These are phyloP conservation scores for Neotoxoptera formosana DNA, from an alignment of 1,140 invertebrate genomes.

Conservation along the genomic window DNA sequence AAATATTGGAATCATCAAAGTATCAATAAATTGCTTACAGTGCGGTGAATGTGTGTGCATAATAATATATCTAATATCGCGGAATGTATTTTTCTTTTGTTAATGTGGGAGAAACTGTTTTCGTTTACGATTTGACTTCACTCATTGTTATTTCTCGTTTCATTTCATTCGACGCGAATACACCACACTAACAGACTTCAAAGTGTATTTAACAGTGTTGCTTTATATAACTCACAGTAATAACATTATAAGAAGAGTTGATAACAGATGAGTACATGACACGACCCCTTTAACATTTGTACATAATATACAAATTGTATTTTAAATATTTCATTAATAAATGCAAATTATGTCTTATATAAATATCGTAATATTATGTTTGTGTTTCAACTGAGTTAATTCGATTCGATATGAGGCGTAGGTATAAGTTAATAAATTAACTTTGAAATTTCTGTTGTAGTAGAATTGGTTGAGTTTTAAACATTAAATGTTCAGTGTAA, in stretches of 20 bases:
- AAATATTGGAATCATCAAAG: background rate
- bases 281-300: background rate
- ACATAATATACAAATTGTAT: background rate
- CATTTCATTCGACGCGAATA: background rate
- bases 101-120: background rate
- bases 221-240: background rate
- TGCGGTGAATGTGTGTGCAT: background rate
- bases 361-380: background rate
- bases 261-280: background rate
- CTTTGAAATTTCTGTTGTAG: background rate
- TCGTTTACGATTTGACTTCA: background rate
- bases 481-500: background rate
- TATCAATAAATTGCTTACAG: background rate
- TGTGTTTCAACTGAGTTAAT: background rate
- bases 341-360: background rate
- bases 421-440: background rate
- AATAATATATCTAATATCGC: background rate
- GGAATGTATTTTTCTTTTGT: background rate
- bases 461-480: background rate
- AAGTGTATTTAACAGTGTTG: background rate
- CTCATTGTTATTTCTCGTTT: background rate
- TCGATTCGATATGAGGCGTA: background rate
- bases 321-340: constrained; percentile 16
- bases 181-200: background rate
- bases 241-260: background rate